These are phyloP conservation scores for Calameuta idolon DNA, from an alignment of 2,888 invertebrate species.

Conservation along the genomic window DNA sequence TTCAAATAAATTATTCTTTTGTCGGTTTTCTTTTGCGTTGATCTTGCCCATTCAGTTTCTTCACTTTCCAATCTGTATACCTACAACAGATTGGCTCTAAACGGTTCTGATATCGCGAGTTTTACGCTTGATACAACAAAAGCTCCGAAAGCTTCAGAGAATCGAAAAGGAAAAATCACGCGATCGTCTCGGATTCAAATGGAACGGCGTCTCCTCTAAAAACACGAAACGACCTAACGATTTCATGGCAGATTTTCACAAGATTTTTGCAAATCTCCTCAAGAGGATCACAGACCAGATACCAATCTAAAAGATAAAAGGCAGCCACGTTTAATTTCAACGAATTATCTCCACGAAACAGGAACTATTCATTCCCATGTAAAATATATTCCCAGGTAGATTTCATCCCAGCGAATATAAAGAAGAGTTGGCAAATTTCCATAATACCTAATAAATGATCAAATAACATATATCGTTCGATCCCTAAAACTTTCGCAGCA, in stretches of 20 bases:
- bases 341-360: constrained; percentile 21
- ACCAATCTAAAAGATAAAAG: constrained; percentile 24
- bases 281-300: constrained; percentile 24
- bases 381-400: background rate
- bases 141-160: background rate
- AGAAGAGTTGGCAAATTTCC: background rate
- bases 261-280: background rate
- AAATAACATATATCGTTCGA: too few relatives aligned
- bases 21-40: background rate
- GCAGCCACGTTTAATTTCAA: constrained; percentile 34
- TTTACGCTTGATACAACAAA: background rate
- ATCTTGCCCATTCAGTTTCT: background rate
- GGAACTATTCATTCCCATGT: constrained; percentile 12
- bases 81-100: background rate
- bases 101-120: background rate
- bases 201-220: background rate
- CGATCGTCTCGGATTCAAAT: background rate
- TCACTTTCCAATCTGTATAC: background rate
- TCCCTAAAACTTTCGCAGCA: too few relatives aligned
- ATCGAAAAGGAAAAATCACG: background rate
- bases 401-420: background rate
- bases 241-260: background rate
- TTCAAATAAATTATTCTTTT: background rate
- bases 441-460: background rate
- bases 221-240: background rate